Percentiles rank a stretch among this genome's conserved stretches.
These are phyloP conservation scores for Lacanobia oleracea DNA, from an alignment of 2,888 invertebrate species.

Conservation along the genomic window DNA sequence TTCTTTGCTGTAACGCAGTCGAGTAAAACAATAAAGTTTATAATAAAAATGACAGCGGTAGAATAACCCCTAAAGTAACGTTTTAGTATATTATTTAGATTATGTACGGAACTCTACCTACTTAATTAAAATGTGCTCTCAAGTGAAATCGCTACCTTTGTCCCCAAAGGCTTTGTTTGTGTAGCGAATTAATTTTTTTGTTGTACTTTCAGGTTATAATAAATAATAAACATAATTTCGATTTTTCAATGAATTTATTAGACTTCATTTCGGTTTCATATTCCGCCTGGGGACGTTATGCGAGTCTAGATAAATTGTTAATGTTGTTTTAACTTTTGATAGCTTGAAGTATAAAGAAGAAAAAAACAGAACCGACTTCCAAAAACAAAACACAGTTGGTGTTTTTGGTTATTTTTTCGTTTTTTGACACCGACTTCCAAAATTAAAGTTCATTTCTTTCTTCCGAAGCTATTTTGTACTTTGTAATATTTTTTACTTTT, in stretches of 20 bases:
- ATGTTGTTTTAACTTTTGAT: neutral
- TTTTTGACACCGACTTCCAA: no score
- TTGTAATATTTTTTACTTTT: no score
- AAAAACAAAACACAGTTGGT: no score
- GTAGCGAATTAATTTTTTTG: conserved; percentile 29
- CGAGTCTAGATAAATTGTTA: neutral
- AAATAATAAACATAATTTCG: conserved; percentile 11
- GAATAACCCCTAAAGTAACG: neutral
- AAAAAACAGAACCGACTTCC: no score
- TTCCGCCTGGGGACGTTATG: neutral
- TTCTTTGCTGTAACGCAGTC: neutral
- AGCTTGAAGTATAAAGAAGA: neutral
- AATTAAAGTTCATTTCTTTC: no score
- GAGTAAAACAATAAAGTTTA: neutral
- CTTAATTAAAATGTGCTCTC: conserved; percentile 13
- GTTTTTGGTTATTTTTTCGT: no score
- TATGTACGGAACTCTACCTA: neutral
- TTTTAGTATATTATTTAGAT: neutral
- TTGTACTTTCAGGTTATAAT: conserved; percentile 17
- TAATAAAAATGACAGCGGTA: neutral
- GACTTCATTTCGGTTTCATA: conserved; percentile 22
- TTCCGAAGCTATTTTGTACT: no score
- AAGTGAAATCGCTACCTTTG: conserved; percentile 13
- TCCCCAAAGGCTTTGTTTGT: conserved; percentile 27
- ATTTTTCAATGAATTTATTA: conserved; percentile 23